phyloP scores from a whole-genome alignment of 1,140 invertebrate genomes.

The Archivesica marissinica region DNA sequence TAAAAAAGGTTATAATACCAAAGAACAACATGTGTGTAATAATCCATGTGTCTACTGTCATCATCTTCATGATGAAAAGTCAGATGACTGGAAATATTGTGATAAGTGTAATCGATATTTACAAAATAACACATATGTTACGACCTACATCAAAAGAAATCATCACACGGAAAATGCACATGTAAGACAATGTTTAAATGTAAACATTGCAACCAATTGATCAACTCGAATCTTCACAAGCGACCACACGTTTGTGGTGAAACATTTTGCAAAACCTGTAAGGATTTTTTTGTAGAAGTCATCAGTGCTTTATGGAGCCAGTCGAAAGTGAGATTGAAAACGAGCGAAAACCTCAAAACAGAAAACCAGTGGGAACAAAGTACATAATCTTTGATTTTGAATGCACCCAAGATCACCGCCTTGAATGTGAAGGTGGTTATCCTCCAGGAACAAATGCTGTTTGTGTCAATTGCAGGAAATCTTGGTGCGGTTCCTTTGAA shows the following conservation, averaged over 20 bases:
- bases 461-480: conserved; percentile 16
- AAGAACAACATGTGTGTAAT: conserved; percentile 59
- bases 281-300: neutral
- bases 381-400: too few relatives aligned
- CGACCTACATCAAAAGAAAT: conserved; percentile 30
- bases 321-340: neutral
- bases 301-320: conserved; percentile 6
- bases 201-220: neutral
- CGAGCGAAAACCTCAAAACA: neutral
- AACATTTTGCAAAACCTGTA: conserved; percentile 19
- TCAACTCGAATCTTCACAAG: neutral
- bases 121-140: conserved; percentile 48
- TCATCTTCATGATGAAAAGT: conserved; percentile 3
- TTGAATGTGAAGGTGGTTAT: neutral
- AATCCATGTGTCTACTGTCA: too few relatives aligned
- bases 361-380: too few relatives aligned
- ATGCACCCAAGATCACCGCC: conserved; percentile 16
- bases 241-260: conserved; percentile 9
- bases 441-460: neutral
- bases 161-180: conserved; percentile 2
- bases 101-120: conserved; percentile 25
- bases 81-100: conserved; percentile 48
- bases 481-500: neutral
- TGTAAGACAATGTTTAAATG: neutral
- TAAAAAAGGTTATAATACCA: conserved; percentile 52